Base-by-base conservation (phyloP, 2,888 invertebrate species). In the Liodrosophila aerea region DNA sequence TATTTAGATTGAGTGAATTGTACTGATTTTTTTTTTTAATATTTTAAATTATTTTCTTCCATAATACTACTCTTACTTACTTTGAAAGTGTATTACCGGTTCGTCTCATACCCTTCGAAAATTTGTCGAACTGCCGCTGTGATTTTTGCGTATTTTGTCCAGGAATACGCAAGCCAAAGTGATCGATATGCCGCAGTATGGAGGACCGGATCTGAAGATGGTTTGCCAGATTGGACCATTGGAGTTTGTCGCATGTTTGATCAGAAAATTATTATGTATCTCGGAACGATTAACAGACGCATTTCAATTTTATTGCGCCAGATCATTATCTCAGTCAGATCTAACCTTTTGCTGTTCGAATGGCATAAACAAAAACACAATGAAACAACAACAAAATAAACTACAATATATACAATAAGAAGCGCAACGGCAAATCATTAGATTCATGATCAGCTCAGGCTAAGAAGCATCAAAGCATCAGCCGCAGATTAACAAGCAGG, bases 251-350 rank as follows among this genome's bases (percentile, higher is more conserved):
- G 56, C 71, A 71, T 73, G 68, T 77, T 66, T 66, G 63, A 64
- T 50, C 65, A 74, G 64, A 81, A 80, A 85, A 82, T 82, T 82
- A 82, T 82, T 85, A 82, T 82, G 81, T 82, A 82, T 82, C 85
- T 83, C 59, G 64, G 66, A 81, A 67, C 85, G 81, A 82, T 82
- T 82, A 82, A 82, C 72, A 76, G 67, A 57, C 83, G 86, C 81
- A 82, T 83, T 80, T 80, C 74, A 74, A 80, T 85, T 82, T 82
- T 85, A 82, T 82, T 82, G 76, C 85, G 61, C 78, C 61, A 74
- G 78, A 78, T 78, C 75, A 84, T 81, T 78, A 78, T 78, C 85
- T 62, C 37, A 46, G 63, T 57, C 57, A 57, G 62, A 65, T 71
- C 46, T 57, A 41, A 39, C 63, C 64, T 63, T 67, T 76, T 60